Evolutionary conservation across 2,797 vertebrate genomes (phyloP).

Genomic region (Heteromormyrus szaboi): DNA sequence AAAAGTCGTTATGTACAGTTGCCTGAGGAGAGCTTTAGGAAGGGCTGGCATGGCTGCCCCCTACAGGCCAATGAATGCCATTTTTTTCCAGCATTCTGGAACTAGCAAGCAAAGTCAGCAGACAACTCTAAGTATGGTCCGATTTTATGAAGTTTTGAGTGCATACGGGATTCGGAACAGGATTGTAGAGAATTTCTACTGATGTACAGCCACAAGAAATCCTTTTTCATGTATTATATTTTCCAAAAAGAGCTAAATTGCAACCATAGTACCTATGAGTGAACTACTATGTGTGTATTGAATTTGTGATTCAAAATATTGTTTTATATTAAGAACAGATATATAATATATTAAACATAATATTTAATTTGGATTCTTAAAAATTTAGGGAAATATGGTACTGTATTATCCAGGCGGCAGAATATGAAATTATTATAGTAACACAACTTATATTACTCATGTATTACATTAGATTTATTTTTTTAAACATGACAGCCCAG

Average conservation of each 20-base stretch:
- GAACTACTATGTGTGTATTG: not conserved
- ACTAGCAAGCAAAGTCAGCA: not conserved
- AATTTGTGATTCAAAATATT: slow-evolving; percentile 16
- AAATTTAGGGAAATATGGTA: not conserved
- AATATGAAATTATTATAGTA: not conserved
- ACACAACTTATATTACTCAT: not conserved
- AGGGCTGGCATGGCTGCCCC: not conserved
- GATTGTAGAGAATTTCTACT: not conserved
- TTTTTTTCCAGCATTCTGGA: not conserved
- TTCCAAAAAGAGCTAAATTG: not conserved
- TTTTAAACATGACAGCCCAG: not conserved
- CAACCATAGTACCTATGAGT: not conserved
- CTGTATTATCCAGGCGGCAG: not conserved
- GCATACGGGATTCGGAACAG: not conserved
- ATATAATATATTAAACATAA: not conserved
- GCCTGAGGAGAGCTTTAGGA: not conserved
- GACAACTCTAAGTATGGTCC: not conserved
- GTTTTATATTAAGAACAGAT: slow-evolving; percentile 10
- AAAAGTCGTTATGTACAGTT: not conserved
- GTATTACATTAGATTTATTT: not conserved
- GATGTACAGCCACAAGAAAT: not conserved
- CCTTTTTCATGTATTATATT: not conserved
- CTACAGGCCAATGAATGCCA: not conserved
- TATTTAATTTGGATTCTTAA: not conserved
- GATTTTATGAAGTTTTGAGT: not conserved